Base-by-base conservation (phyloP, 2,113 vertebrate genomes). In the Osmerus mordax region DNA sequence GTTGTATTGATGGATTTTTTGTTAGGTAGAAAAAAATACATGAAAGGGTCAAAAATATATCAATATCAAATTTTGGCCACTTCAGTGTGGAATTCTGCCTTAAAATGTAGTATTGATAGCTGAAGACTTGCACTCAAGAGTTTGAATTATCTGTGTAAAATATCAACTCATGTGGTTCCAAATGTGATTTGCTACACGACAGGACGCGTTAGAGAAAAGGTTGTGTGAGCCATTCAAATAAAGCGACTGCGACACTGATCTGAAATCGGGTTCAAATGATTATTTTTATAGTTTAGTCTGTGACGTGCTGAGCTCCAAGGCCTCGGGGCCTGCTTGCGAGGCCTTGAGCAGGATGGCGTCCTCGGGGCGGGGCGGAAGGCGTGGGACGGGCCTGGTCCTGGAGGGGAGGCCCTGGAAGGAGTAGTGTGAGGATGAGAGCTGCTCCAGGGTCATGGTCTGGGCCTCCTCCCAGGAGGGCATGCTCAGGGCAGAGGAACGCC, bases 51-150 rank as follows among this genome's bases (percentile, higher is more conserved):
- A 85, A 79, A 84, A 76, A 51, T 56, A 51, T 56, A 82, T 67
- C 47, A 62, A 36, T 78, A 86, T 82, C 59, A 72, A 70, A 69
- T 81, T 90, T 87, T 84, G 84, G 78, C 86, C 83, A 81, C 79
- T 72, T 87, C 25, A 81, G 73, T 82, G 80, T 82, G 79, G 72
- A 85, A 77, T 85, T 87, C 83, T 88, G 87, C 87, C 84, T 89
- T 91, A 89, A 86, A 86, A 84, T 80, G 83, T 84, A 80, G 83
- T 89, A 87, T 84, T 78, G 67, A 65, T 85, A 81, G 78, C 70
- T 74, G 83, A 83, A 81, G 51, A 83, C 72, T 84, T 87, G 67
- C 79, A 85, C 87, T 89, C 6, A 58, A 83, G 77, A 64, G 74
- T 83, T 83, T 84, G 81, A 81, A 58, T 83, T 76, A 81, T 72